Base-by-base conservation (phyloP, 1,140 invertebrate species). In the Drosophila obscura region DNA sequence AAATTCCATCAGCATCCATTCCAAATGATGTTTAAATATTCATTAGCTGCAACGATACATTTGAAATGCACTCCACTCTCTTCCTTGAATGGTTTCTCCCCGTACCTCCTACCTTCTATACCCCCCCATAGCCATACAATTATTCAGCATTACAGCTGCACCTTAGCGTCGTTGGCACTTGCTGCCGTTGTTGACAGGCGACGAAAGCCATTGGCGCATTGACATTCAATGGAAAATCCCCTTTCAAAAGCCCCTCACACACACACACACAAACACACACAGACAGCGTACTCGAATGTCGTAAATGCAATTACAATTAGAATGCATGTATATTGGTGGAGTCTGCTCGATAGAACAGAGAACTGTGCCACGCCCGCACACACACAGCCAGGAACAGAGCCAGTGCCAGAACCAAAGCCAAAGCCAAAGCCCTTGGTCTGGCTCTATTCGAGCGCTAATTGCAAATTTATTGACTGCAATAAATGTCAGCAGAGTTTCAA, bases 391-490 rank as follows among this genome's bases (percentile, higher is more conserved):
- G 15, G 35, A 9, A 7, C 15, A 1, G 7, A 22, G 51, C 11
- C 28, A 39, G 31, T 6, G 15, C 19, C 9, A n/a, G 31, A 15
- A n/a, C 13, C 7, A 43, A 11, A 50, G 63, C 11, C 49, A 56
- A 24, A 55, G 45, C 43, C 28, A 48, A 48, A 43, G 46, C 15
- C 26, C 26, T 35, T 28, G 48, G 53, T n/a, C 35, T 28, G 35
- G 11, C 35, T 39, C 16, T 49, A 39, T 58, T 58, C 13, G 44
- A 58, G 77, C 64, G 67, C 77, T 84, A 85, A 84, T 84, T 85
- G 81, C 49, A 71, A 84, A 85, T 85, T 85, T 85, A 85, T 85
- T 85, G 73, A 87, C 77, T 77, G 73, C 77, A 85, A 87, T 85
- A 85, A 85, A 85, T 77, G 82, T 87, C 82, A 77, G 49, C 63